Conservation (phyloP, 2,113 vertebrate species). For the Catharus fuscescens region DNA sequence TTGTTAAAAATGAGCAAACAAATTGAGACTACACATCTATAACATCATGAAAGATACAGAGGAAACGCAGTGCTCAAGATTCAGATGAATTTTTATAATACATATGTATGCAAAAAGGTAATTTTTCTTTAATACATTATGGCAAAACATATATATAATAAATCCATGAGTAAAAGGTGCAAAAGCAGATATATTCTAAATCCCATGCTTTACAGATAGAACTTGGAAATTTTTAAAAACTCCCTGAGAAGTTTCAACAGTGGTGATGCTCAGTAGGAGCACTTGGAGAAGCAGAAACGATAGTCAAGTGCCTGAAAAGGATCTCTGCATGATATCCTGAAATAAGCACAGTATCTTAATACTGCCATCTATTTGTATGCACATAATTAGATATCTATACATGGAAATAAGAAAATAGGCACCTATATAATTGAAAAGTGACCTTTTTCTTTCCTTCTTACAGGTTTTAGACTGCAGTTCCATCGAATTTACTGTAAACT, state of each 20-base stretch:
- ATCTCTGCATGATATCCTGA: neutral
- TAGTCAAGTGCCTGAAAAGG: neutral
- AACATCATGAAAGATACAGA: neutral
- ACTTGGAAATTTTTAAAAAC: neutral
- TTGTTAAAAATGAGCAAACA: conserved; percentile 1
- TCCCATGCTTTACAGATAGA: neutral
- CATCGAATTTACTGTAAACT: neutral
- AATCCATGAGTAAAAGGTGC: neutral
- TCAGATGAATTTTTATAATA: neutral
- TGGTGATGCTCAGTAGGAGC: neutral
- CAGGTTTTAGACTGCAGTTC: neutral
- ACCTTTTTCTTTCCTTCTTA: neutral
- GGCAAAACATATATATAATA: neutral
- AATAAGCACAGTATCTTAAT: neutral
- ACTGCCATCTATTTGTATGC: neutral
- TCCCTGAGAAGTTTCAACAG: neutral
- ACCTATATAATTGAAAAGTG: neutral
- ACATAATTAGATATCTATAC: neutral
- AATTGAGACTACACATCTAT: neutral
- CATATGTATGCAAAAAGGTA: neutral
- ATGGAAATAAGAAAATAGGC: neutral
- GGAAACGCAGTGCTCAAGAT: neutral
- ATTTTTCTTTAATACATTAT: neutral
- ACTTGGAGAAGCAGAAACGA: neutral
- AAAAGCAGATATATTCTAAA: neutral